Percentiles rank a stretch among this genome's conserved stretches.
Conservation (phyloP, 1,140 invertebrate species). For the Planococcus citri region DNA sequence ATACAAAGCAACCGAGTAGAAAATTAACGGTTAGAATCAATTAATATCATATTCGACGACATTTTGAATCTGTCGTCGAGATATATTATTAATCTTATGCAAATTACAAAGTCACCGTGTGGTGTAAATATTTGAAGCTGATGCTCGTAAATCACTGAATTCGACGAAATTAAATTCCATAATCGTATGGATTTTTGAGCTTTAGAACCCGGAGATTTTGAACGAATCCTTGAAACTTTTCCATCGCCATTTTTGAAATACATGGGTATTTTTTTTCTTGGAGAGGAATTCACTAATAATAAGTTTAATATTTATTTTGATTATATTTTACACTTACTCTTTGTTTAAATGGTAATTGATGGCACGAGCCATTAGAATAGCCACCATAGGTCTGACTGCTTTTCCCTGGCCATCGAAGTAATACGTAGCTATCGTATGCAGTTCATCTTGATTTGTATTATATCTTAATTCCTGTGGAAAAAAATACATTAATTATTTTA, state of each 20-base stretch:
- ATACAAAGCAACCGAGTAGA: too few species aligned
- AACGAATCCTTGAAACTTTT: too few species aligned
- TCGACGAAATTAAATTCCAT: not conserved
- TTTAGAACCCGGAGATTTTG: too few species aligned
- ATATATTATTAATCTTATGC: not conserved
- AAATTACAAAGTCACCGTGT: slow-evolving; percentile 1
- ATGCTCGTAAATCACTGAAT: not conserved
- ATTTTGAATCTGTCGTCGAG: not conserved
- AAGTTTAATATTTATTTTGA: too few species aligned
- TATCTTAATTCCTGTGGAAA: slow-evolving; percentile 53
- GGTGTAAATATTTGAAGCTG: not conserved
- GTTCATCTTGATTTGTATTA: slow-evolving; percentile 63
- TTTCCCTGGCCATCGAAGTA: slow-evolving; percentile 96
- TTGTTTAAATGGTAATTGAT: slow-evolving; percentile 79
- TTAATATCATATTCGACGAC: not conserved
- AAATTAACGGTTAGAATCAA: too few species aligned
- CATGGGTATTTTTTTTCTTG: too few species aligned
- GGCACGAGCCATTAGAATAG: slow-evolving; percentile 79
- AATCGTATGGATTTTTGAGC: too few species aligned
- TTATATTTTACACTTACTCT: slow-evolving; percentile 43
- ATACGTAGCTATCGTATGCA: slow-evolving; percentile 80
- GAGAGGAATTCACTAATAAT: too few species aligned
- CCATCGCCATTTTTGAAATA: too few species aligned
- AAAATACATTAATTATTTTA: not conserved
- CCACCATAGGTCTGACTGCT: slow-evolving; percentile 82